A percentile compares a stretch with the other conserved stretches of the same genome.
Evolutionary conservation across 2,797 vertebrate species (phyloP).

Genomic region (Neopelma chrysocephalum): DNA sequence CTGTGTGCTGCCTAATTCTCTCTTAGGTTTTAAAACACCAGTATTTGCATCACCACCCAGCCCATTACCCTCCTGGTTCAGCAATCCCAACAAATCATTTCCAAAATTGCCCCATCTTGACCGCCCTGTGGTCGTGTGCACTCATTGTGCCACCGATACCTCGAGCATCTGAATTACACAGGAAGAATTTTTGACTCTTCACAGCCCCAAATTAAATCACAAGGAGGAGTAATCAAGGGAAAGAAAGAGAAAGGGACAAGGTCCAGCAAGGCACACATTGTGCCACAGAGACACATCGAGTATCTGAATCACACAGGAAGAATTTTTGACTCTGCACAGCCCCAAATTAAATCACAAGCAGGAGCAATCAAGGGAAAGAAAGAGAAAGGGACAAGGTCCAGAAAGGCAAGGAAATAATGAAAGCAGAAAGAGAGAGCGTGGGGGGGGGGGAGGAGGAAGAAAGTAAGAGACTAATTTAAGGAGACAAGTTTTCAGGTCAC

Average conservation of each 20-base stretch:
- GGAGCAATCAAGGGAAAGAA: neutral
- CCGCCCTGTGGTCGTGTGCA: too few relatives aligned
- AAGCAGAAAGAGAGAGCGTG: neutral
- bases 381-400: neutral
- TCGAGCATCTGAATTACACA: neutral
- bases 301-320: neutral
- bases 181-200: neutral
- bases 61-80: neutral
- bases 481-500: conserved; percentile 58
- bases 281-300: too few relatives aligned
- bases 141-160: accelerated
- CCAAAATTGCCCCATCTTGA: neutral
- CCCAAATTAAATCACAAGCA: neutral
- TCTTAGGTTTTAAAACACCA: neutral
- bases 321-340: neutral
- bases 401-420: neutral
- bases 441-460: neutral
- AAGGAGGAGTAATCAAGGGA: neutral
- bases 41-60: neutral
- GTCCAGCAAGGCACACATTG: too few relatives aligned
- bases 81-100: neutral
- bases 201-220: neutral
- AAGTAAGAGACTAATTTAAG: conserved; percentile 16
- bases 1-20: neutral
- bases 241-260: too few relatives aligned